Conservation (phyloP, 2,797 vertebrate genomes). For the Yasuhikotakia modesta region DNA sequence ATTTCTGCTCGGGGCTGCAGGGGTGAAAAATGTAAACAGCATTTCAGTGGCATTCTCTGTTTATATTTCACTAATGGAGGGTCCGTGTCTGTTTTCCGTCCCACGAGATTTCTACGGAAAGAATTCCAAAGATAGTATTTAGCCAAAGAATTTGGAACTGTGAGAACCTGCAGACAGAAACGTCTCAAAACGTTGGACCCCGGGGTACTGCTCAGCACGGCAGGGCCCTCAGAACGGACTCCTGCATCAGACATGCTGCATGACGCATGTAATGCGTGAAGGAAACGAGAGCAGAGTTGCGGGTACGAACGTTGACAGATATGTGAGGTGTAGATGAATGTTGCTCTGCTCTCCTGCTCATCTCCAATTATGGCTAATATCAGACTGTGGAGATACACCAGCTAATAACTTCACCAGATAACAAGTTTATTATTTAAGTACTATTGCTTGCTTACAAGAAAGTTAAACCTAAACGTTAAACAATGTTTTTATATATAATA, state of each 20-base stretch:
- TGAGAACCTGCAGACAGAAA: constrained; percentile 55
- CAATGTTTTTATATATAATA: no score
- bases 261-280: background rate
- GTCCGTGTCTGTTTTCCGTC: constrained; percentile 27
- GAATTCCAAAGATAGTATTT: constrained; percentile 44
- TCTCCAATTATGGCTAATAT: constrained; percentile 59
- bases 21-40: constrained; percentile 55
- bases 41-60: constrained; percentile 38
- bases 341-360: constrained; percentile 49
- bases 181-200: constrained; percentile 50
- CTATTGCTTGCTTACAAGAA: no score
- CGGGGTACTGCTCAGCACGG: constrained; percentile 33
- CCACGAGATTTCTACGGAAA: constrained; percentile 49
- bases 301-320: constrained; percentile 34
- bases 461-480: no score
- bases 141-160: constrained; percentile 45
- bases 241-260: constrained; percentile 14
- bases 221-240: constrained; percentile 30
- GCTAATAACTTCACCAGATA: constrained; percentile 20
- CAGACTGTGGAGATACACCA: constrained; percentile 24
- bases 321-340: background rate
- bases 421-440: background rate
- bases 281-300: background rate
- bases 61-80: constrained; percentile 40
- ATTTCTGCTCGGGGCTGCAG: constrained; percentile 7